Base-by-base conservation (phyloP, 2,888 invertebrate genomes). In the Anarsia innoxiella region DNA sequence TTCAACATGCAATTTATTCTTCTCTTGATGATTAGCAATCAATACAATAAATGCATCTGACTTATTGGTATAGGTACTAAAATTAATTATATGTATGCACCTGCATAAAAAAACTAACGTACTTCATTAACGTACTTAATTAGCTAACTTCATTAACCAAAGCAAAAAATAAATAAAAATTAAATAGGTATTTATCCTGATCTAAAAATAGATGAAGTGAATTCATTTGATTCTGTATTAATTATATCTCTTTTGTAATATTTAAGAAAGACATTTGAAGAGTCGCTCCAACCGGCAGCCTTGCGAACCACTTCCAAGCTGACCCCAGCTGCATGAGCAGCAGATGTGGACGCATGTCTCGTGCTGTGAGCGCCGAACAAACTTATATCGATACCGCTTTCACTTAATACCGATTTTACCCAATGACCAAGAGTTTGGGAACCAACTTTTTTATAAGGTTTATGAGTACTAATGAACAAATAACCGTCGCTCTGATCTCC, bases 221-320 rank as follows among this genome's bases (percentile, higher is more conserved):
- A 25, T 9, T 25, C 25, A n/a, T n/a, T 9, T 9, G 5, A 3
- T 3, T 25, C n/a, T 25, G 25, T 5, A 13, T 12, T 12, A 4
- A 12, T 8, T 10, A 28, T 8, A 2, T 28, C 28, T 12, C 14
- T 33, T n/a, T 14, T n/a, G 14, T 33, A 33, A 14, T 33, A 25
- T 25, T 25, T 33, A 9, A 14, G 10, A 9, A 33, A 33, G n/a
- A 30, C 30, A 30, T 37, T 40, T 14, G 41, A 44, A 9, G 28
- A 26, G 14, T 35, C 12, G 12, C 35, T 40, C 39, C 44, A 46
- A 10, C 46, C 44, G 14, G 46, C 44, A 12, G 44, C 37, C 23
- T 39, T 42, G 19, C 46, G 40, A 36, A 46, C 33, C 30, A 39
- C 39, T 9, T 46, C 44, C 5, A 42, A 16, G 35, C 25, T 44